Base-by-base conservation (phyloP, 2,797 vertebrate species). In the Tympanoctomys barrerae region DNA sequence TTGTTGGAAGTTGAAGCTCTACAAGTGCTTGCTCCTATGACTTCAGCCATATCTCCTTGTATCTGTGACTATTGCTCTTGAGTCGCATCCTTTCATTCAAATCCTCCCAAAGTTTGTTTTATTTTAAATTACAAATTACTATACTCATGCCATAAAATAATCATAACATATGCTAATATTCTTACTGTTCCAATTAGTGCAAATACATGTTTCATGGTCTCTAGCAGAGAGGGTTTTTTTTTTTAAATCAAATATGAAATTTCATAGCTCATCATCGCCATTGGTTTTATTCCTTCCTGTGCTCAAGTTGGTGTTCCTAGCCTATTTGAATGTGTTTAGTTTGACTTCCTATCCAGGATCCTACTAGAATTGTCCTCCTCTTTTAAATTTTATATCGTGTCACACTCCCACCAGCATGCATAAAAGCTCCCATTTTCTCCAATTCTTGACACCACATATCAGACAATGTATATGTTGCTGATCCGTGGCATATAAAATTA, bases 401-500 rank as follows among this genome's bases (percentile, higher is more conserved):
- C 49, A 39, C 26, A 52, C 22, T 78, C 28, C 42, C 22, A 89
- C 57, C 39, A 87, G 21, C 73, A 57, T 78, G 13, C 33, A 73
- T 92, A 84, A 80, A 94, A 87, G 4, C 11, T 83, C 36, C 19
- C 7, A 22, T 18, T 90, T 96, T 70, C 28, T 59, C n/a, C 68
- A 85, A 36, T 90, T 95, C 68, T 95, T 70, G 31, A 49, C 22
- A 89, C 28, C 36, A 39, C 54, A 54, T 57, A 88, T 90, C 66
- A 87, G 88, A 68, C 21, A 57, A 61, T 95, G 92, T 95, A 71
- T 89, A 90, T 71, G 94, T 94, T 78, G 2, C 39, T 18, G 42
- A 57, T 96, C 90, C 92, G 18, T 71, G 82, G 71, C 11, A 54
- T 64, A 36, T 81, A 77, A 92, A 96, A 68, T 90, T 94, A 22